Evolutionary conservation across 2,888 invertebrate genomes (phyloP).

Genomic region (Norana najaformis): DNA sequence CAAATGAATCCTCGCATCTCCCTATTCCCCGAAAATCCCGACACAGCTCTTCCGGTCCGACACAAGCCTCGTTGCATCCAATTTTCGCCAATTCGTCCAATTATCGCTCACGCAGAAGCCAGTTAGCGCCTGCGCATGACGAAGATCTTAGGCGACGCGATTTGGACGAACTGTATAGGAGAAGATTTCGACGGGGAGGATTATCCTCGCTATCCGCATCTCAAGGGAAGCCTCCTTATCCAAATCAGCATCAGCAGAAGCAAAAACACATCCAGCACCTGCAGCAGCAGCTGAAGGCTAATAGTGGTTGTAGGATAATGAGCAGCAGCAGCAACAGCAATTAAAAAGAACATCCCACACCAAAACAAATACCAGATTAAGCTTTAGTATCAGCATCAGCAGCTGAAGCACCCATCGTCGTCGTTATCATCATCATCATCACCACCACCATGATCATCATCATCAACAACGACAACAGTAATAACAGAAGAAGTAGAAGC

Average conservation of each 20-base stretch:
- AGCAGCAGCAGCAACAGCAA: neutral
- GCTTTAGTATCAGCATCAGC: neutral
- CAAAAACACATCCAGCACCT: neutral
- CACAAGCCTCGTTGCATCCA: slow-evolving; percentile 21
- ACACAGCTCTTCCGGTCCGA: neutral
- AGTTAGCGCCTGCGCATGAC: neutral
- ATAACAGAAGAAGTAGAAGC: too few species aligned
- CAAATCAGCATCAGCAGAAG: neutral
- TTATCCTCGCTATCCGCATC: neutral
- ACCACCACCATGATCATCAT: neutral
- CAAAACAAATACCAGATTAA: too few species aligned
- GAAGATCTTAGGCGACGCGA: neutral
- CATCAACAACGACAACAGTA: neutral
- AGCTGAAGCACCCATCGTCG: neutral
- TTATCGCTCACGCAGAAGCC: neutral
- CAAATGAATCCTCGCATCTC: slow-evolving; percentile 4
- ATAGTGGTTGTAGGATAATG: neutral
- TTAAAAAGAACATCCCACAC: too few species aligned
- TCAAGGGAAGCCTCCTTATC: neutral
- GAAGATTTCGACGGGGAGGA: neutral
- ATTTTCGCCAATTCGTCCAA: slow-evolving; percentile 16
- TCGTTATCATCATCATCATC: neutral
- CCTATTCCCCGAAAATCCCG: neutral
- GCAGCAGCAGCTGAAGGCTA: neutral
- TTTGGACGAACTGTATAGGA: neutral